Evolutionary conservation across 2,888 invertebrate species (phyloP), one percentile per base, ranked within the genome.

Genomic region (Erebia epiphron): DNA sequence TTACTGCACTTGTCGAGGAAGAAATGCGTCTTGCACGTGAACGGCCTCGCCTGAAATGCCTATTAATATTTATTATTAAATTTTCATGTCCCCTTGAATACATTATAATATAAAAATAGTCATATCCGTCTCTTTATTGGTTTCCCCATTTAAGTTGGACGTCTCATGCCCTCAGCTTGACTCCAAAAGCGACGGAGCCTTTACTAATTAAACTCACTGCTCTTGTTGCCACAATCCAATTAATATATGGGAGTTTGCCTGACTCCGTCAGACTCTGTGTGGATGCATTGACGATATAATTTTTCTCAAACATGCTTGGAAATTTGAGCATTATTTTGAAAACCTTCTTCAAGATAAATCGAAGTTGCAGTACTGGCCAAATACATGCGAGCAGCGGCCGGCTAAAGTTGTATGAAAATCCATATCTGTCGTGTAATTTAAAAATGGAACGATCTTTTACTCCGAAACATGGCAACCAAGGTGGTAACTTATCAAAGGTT

Each of bases 1-100:
- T 86, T 91, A 91, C 88, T 89, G 82, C 84, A 83, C 74, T 77
- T 79, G 78, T 80, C 66, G 72, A 73, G 70, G 84, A 86, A 86
- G 84, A 83, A 74, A 71, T 71, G 69, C 61, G 16, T 35, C 13
- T 21, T 62, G 62, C 69, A 79, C 76, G 77, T 67, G 73, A 63
- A 61, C 41, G 66, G 66, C 68, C 65, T 62, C 64, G 64, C 46
- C 62, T 26, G 56, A 72, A 71, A 71, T 71, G 74, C 26, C 46
- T 65, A 69, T 68, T 62, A 63, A 63, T 72, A 60, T 72, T 64
- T 18, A 56, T 46, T 54, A 64, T 21, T 54, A 64, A 35, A 69
- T 41, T 67, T 67, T 54, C 61, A 69, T 52, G 60, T 49, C 43
- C 58, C 46, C 41, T 69, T 65, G 14, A 69, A 46, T 49, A 69